phyloP scores from a whole-genome alignment of 2,113 vertebrate species.

The Rutilus rutilus region DNA sequence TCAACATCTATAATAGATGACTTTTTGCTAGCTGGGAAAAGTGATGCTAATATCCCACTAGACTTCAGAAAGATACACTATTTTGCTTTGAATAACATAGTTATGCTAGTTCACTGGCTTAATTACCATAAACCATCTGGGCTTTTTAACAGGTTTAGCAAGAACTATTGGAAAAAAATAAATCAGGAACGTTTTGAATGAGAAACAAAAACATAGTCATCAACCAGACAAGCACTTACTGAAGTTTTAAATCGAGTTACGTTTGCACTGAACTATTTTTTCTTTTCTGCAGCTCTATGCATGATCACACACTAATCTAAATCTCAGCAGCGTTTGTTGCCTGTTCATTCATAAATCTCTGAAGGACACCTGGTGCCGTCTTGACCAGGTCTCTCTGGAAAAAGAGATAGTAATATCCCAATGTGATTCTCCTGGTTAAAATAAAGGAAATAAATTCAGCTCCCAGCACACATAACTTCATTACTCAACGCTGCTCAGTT shows the following conservation, averaged over 20 bases:
- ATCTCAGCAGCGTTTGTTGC: constrained; percentile 58
- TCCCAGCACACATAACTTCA: constrained; percentile 66
- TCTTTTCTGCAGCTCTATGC: neutral
- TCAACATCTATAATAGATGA: too few relatives aligned
- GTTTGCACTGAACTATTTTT: neutral
- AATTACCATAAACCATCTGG: too few relatives aligned
- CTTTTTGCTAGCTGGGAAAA: neutral
- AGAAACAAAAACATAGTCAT: neutral
- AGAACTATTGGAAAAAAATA: too few relatives aligned
- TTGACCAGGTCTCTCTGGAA: too few relatives aligned
- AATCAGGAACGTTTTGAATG: neutral
- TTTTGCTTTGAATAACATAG: neutral
- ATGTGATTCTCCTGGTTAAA: too few relatives aligned
- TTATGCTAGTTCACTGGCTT: neutral
- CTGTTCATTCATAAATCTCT: constrained; percentile 74
- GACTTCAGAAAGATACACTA: too few relatives aligned
- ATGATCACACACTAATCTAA: constrained; percentile 47
- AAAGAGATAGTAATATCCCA: too few relatives aligned
- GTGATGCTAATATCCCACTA: neutral
- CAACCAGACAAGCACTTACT: neutral
- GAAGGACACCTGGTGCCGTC: constrained; percentile 68
- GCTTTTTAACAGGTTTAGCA: too few relatives aligned
- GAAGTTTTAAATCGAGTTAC: neutral
- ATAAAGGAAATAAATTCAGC: constrained; percentile 43
- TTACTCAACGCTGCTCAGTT: constrained; percentile 62